A percentile compares a stretch with the other conserved stretches of the same genome.
These are phyloP conservation scores for Melanocharis versteri DNA, from an alignment of 2,113 vertebrate genomes.

Conservation along the genomic window DNA sequence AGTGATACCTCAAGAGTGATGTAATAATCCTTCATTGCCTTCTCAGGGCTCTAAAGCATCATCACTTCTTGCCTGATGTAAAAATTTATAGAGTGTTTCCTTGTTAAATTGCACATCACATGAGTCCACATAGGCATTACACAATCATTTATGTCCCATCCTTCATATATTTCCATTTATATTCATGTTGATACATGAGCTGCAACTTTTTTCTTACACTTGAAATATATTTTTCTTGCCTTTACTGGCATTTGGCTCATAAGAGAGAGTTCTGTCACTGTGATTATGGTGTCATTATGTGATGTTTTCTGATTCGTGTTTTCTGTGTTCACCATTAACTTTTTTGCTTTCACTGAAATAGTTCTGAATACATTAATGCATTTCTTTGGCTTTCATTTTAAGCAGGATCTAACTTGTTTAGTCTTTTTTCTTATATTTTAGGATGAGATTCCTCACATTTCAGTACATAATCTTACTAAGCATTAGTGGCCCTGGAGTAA, in stretches of 20 bases:
- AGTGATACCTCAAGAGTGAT: neutral
- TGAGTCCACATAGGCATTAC: neutral
- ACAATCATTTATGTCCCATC: neutral
- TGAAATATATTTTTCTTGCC: neutral
- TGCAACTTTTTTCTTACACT: neutral
- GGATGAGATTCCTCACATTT: neutral
- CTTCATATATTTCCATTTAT: neutral
- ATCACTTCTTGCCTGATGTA: neutral
- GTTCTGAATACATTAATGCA: neutral
- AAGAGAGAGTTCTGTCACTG: neutral
- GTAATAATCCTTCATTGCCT: neutral
- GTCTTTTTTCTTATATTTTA: neutral
- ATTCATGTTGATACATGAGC: neutral
- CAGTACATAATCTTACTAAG: neutral
- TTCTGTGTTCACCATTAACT: neutral
- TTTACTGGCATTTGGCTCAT: neutral
- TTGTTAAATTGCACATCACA: constrained; percentile 56
- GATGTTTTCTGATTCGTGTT: neutral
- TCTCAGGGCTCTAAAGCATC: neutral
- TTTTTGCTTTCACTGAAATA: neutral
- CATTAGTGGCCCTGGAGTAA: neutral
- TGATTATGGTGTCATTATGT: neutral
- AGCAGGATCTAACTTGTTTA: neutral
- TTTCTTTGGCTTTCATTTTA: neutral
- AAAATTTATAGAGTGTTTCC: neutral